Evolutionary conservation across 1,140 invertebrate genomes (phyloP), one percentile per base, ranked within the genome.

Genomic region (Mycetomoellerius zeteki): DNA sequence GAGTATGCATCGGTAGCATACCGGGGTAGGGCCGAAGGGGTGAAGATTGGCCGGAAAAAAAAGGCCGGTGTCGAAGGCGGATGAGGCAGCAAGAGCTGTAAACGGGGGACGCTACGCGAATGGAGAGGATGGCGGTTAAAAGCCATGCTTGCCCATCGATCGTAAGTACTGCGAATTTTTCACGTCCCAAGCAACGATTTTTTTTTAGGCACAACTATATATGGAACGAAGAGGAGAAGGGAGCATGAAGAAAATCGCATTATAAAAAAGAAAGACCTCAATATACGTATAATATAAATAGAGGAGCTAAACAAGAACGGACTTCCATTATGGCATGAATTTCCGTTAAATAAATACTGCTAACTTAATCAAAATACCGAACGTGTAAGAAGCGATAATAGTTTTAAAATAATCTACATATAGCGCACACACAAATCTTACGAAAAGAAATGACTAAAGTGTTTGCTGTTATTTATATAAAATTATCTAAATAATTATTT

Each of bases 1-100:
- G 78, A 76, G 89, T 67, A 14, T 84, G 80, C 80, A 84, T 84
- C 80, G 80, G 69, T 84, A 84, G 80, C 69, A 43, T 19, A 43
- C 56, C 60, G 75, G 50, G 47, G 69, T 24, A 37, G 69, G n/a
- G 33, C 14, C 27, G 56, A 54, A 14, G 71, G 73, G 33, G 12
- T 73, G 85, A 86, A 89, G 85, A 87, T 87, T 89, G 85, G 65
- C 73, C 72, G 85, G 88, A 84, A 87, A 89, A 89, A 86, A 86
- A 69, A 72, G 37, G 37, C 24, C 43, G 56, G 77, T 27, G 56
- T 81, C 52, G 47, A 72, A 87, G 85, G 47, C 50, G 54, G 47
- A 77, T 88, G 69, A n/a, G 43, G 52, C 54, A 78, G n/a, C 52
- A 73, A 47, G 27, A 73, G 47, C 43, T 24, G 33, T 73, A 21